phyloP scores from a whole-genome alignment of 2,888 invertebrate genomes.

The Polymixis flavicincta region DNA sequence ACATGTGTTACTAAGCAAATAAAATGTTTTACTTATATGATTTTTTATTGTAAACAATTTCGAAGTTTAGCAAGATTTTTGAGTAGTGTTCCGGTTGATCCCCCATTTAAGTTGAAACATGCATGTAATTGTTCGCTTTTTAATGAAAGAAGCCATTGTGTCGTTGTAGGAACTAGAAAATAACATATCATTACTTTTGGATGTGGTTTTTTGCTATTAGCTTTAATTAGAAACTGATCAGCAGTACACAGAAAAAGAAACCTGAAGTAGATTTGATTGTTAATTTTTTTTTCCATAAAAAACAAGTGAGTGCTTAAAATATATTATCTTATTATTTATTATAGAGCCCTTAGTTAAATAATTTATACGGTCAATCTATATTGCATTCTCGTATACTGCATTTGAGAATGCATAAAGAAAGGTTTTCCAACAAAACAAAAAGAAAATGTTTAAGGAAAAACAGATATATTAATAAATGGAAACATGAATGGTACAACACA shows the following conservation, averaged over 20 bases:
- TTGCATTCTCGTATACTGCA: background rate
- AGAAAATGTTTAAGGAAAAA: slow-evolving; percentile 6
- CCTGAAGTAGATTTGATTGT: background rate
- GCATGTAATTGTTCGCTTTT: background rate
- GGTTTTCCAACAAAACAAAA: background rate
- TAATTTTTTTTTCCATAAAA: background rate
- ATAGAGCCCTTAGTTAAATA: background rate
- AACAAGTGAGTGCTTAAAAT: background rate
- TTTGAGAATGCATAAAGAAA: background rate
- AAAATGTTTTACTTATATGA: slow-evolving; percentile 1
- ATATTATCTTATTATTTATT: no score
- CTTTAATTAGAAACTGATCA: background rate
- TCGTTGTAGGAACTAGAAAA: background rate
- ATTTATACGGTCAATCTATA: no score
- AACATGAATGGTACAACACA: background rate
- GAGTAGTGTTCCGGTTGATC: background rate
- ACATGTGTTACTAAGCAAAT: background rate
- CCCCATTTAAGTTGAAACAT: background rate
- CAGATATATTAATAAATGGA: background rate
- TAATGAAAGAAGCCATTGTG: background rate
- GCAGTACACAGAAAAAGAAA: background rate
- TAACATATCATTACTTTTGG: background rate
- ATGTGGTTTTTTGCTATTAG: background rate
- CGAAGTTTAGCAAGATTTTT: background rate
- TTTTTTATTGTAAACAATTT: background rate